phyloP scores from a whole-genome alignment of 2,888 invertebrate genomes.

The Diplolepis rosae region DNA sequence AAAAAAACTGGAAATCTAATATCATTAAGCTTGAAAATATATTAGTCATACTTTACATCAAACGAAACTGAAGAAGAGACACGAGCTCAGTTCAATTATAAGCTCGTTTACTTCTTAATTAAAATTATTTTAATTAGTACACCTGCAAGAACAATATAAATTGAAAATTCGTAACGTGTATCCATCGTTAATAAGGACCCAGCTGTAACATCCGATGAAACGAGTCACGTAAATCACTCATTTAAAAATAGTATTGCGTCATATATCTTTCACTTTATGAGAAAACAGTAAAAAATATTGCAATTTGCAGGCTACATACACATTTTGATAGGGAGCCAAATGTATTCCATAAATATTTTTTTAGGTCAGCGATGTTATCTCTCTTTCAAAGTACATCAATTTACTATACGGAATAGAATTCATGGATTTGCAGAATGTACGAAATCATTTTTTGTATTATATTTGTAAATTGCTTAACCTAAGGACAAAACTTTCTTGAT shows the following conservation, averaged over 20 bases:
- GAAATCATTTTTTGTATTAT: not conserved
- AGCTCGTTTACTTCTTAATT: too few species aligned
- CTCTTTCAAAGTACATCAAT: not conserved
- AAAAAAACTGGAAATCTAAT: too few species aligned
- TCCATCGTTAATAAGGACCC: too few species aligned
- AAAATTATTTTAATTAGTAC: too few species aligned
- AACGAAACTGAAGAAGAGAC: too few species aligned
- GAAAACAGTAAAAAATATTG: not conserved
- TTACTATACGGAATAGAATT: not conserved
- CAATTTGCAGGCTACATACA: not conserved
- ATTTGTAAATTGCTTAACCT: not conserved
- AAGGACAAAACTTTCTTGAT: not conserved
- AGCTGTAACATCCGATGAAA: too few species aligned
- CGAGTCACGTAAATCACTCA: not conserved
- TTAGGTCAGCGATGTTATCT: conserved; percentile 15
- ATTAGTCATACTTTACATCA: too few species aligned
- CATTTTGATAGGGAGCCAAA: conserved; percentile 10
- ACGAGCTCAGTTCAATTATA: too few species aligned
- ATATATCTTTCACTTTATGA: not conserved
- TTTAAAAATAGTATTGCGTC: not conserved
- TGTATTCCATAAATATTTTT: conserved; percentile 13
- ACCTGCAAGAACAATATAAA: too few species aligned
- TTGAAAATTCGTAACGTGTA: not conserved
- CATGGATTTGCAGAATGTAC: not conserved
- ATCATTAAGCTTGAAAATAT: too few species aligned